Evolutionary conservation across 2,113 vertebrate genomes (phyloP).

Genomic region (Amblyornis subalaris): DNA sequence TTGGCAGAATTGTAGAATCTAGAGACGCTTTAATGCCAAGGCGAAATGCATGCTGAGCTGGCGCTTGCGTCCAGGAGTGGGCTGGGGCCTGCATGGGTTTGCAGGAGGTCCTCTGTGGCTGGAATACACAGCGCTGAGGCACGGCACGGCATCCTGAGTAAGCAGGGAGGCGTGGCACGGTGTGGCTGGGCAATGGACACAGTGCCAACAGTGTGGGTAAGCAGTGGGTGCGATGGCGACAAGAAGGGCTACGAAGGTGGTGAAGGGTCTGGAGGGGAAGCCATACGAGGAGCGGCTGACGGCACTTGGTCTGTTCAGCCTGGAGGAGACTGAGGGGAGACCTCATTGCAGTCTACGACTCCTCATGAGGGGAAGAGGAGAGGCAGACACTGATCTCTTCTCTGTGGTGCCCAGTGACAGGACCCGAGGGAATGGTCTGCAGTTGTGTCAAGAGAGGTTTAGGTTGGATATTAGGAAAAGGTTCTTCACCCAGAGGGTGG

Average conservation of each 20-base stretch:
- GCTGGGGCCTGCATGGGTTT: neutral
- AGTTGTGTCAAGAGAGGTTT: rapidly evolving
- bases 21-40: rapidly evolving
- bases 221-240: rapidly evolving
- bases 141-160: rapidly evolving
- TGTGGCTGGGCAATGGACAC: rapidly evolving
- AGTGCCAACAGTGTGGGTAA: rapidly evolving
- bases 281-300: rapidly evolving
- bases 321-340: neutral
- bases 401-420: neutral
- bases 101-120: rapidly evolving
- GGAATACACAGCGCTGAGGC: rapidly evolving
- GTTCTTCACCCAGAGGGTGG: rapidly evolving
- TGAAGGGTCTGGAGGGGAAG: neutral
- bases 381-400: neutral
- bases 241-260: rapidly evolving
- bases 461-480: rapidly evolving
- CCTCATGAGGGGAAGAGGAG: rapidly evolving
- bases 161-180: neutral
- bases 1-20: rapidly evolving
- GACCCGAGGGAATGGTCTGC: rapidly evolving
- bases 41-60: rapidly evolving
- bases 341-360: rapidly evolving
- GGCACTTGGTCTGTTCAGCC: neutral
- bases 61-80: neutral